Evolutionary conservation across 92 coral and sea anemone genomes (phyloP), one percentile per base, ranked within the genome.

Genomic region (Galaxea fascicularis): DNA sequence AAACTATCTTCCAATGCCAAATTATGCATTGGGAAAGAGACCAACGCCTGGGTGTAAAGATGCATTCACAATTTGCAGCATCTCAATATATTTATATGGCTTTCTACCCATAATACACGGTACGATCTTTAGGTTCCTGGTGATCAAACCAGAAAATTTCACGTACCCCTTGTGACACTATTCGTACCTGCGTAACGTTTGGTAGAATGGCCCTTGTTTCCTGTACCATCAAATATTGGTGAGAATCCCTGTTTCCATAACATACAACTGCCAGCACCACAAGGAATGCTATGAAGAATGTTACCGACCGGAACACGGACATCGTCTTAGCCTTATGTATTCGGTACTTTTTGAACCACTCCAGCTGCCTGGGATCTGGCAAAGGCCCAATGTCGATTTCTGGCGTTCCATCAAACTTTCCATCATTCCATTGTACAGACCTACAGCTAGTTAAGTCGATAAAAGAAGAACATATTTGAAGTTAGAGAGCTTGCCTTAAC

Each of bases 271-370:
- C 81, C 20, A 76, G 69, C 26, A 76, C 41, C 67, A 76, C 30
- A 39, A 76, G 29, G 22, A 76, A 76, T 4, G 47, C 21, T 15
- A 76, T 52, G 13, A 57, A 76, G 56, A 35, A 76, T 15, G 31
- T 57, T 24, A 76, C 22, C 4, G 68, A 57, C 69, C 44, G 30
- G 14, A 76, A 76, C 21, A 63, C 68, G 35, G 81, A 58, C 70
- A 76, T 59, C 11, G 70, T 41, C 51, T 76, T 57, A 21, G 53
- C 35, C 20, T 76, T 52, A 30, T 76, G 31, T 13, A 28, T 60
- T 76, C 54, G 31, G 69, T 76, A 59, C n/a, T 76, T 76, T 60
- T 58, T 76, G 69, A 25, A 76, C 68, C 81, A 76, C 39, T 76
- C 81, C 30, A 76, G 8, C 54, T 76, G 70, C 68, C 3, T 39